Evolutionary conservation across 2,888 invertebrate genomes (phyloP).

Genomic region (Rhodophaea formosa): DNA sequence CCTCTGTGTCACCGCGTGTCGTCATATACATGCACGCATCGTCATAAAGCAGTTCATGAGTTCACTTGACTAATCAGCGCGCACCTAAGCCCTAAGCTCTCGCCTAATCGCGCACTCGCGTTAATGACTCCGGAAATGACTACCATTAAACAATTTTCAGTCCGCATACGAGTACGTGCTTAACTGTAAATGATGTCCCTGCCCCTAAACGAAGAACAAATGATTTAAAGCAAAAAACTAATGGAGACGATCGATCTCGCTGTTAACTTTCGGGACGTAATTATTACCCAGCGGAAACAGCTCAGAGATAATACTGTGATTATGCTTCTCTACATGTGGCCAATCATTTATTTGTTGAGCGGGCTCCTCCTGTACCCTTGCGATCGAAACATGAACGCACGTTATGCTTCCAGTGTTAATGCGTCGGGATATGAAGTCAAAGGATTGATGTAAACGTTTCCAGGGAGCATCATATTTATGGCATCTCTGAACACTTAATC

Average conservation of each 20-base stretch:
- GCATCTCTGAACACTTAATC: constrained; percentile 60
- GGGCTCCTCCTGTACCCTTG: neutral
- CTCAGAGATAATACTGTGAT: constrained; percentile 57
- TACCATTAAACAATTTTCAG: constrained; percentile 43
- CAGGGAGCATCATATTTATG: constrained; percentile 56
- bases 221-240: constrained; percentile 51
- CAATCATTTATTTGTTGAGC: constrained; percentile 41
- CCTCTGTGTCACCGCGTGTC: constrained; percentile 70
- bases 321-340: constrained; percentile 49
- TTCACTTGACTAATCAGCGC: constrained; percentile 32
- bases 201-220: constrained; percentile 41
- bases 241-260: constrained; percentile 53
- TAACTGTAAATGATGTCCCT: constrained; percentile 41
- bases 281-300: constrained; percentile 62
- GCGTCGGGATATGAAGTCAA: constrained; percentile 46
- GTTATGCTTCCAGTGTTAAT: constrained; percentile 39
- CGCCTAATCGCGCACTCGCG: constrained; percentile 26
- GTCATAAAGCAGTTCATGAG: constrained; percentile 31
- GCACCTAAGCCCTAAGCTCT: constrained; percentile 18
- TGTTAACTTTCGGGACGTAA: constrained; percentile 36
- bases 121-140: constrained; percentile 45
- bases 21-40: constrained; percentile 25
- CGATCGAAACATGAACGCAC: constrained; percentile 22
- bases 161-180: constrained; percentile 45
- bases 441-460: constrained; percentile 50